Evolutionary conservation across 2,797 vertebrate species (phyloP).

Genomic region (Notamacropus eugenii): DNA sequence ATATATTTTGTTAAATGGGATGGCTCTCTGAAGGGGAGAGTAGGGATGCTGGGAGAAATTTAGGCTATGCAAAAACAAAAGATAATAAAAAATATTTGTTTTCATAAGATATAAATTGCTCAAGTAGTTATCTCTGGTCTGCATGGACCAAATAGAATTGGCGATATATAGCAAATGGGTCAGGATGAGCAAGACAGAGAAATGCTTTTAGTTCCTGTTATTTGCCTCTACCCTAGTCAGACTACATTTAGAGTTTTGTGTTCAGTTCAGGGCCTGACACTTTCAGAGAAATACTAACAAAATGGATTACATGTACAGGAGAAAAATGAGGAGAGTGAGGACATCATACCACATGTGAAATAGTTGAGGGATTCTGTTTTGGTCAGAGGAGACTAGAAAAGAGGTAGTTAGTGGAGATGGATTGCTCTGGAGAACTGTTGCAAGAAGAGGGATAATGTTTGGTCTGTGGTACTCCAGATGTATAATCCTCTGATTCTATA

Average conservation of each 20-base stretch:
- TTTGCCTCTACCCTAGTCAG: neutral
- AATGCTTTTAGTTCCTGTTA: neutral
- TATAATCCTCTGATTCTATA: neutral
- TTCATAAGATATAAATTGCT: neutral
- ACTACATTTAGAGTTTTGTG: neutral
- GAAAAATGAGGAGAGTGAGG: neutral
- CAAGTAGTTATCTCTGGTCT: neutral
- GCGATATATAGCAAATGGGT: neutral
- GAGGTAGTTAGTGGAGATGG: neutral
- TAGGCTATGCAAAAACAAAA: neutral
- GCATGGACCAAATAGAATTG: neutral
- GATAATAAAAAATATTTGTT: neutral
- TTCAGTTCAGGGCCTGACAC: neutral
- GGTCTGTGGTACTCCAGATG: neutral
- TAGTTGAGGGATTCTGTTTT: neutral
- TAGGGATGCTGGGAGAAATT: neutral
- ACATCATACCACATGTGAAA: neutral
- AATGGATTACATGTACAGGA: neutral
- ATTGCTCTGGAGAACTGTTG: neutral
- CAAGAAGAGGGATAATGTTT: neutral
- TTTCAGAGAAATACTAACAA: neutral
- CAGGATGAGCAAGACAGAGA: neutral
- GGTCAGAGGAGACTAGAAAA: neutral
- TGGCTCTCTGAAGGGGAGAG: neutral
- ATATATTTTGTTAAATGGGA: neutral